These are phyloP conservation scores for Tauraco hartlaubi DNA, from an alignment of 2,797 vertebrate genomes.

Conservation along the genomic window DNA sequence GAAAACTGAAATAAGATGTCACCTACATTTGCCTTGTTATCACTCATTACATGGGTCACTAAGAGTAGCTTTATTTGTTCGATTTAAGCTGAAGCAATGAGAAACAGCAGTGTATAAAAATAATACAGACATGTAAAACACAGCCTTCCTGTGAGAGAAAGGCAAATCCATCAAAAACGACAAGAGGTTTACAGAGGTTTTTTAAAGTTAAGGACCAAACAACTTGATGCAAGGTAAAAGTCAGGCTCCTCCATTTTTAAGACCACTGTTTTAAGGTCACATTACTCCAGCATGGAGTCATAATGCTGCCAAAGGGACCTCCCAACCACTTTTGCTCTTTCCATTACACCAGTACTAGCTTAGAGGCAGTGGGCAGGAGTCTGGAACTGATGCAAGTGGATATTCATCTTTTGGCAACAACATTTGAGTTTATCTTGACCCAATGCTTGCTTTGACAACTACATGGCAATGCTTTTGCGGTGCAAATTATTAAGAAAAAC, in stretches of 20 bases:
- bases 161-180: background rate
- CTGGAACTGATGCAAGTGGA: background rate
- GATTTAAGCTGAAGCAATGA: background rate
- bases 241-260: background rate
- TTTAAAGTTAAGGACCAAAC: background rate
- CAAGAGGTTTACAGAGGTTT: background rate
- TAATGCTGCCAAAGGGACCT: background rate
- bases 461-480: background rate
- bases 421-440: background rate
- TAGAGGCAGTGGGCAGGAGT: background rate
- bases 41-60: background rate
- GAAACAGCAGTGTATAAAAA: background rate
- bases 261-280: background rate
- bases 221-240: background rate
- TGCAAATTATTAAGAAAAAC: background rate
- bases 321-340: background rate
- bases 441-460: background rate
- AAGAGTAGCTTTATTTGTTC: background rate
- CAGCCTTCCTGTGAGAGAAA: background rate
- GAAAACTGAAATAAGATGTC: background rate
- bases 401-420: background rate
- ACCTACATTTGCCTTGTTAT: background rate
- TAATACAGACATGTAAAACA: background rate
- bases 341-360: background rate
- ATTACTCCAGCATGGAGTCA: background rate